Evolutionary conservation across 2,888 invertebrate species (phyloP).

Genomic region (Epinotia brunnichana): DNA sequence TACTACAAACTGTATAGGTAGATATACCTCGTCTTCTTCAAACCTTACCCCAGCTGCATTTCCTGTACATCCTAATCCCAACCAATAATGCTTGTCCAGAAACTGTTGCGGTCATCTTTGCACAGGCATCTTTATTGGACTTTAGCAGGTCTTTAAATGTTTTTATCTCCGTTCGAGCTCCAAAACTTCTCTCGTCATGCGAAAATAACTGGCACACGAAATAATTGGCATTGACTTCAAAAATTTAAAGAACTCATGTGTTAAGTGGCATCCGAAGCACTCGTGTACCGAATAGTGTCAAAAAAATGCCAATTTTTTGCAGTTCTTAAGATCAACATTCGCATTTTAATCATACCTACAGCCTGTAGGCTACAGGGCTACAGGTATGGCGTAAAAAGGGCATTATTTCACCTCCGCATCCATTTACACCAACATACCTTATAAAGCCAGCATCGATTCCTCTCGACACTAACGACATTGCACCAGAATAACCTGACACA

Average conservation of each 20-base stretch:
- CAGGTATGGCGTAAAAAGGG: not conserved
- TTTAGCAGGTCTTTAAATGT: not conserved
- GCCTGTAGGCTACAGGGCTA: too few relatives aligned
- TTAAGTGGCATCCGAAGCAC: constrained; percentile 1
- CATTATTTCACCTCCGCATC: not conserved
- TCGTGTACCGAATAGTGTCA: not conserved
- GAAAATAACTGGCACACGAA: not conserved
- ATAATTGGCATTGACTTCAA: not conserved
- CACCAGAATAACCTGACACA: constrained; percentile 24
- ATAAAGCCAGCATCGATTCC: constrained; percentile 16
- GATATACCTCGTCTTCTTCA: too few relatives aligned
- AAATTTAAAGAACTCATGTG: not conserved
- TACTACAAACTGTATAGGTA: too few relatives aligned
- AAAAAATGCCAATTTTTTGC: not conserved
- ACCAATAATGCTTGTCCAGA: too few relatives aligned
- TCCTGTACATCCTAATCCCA: too few relatives aligned
- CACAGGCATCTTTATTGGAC: too few relatives aligned
- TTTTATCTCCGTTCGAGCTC: not conserved
- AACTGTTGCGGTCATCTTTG: too few relatives aligned
- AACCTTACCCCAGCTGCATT: too few relatives aligned
- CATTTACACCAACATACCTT: constrained; percentile 5
- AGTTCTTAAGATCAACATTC: constrained; percentile 4
- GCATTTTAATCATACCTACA: not conserved
- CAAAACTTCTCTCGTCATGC: not conserved
- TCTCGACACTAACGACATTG: constrained; percentile 15